Evolutionary conservation across 2,113 vertebrate genomes (phyloP), one percentile per base, ranked within the genome.

Genomic region (Aviceda subcristata): DNA sequence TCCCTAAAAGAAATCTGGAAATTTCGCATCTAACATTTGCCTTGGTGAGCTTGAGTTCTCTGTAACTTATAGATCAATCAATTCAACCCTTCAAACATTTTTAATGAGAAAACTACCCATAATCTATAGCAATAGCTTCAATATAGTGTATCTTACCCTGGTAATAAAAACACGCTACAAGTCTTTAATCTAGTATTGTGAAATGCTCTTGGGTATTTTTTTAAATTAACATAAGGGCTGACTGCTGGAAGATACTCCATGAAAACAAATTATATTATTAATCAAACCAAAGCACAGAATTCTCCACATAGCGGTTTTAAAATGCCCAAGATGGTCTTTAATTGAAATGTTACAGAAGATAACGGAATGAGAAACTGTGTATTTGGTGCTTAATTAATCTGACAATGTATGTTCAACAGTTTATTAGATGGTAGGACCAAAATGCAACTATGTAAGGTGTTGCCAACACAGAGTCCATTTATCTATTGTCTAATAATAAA

Each of bases 321-420:
- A 88, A 83, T 89, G 55, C 86, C 79, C 91, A 73, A 86, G 92
- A 91, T 66, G 38, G 50, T 74, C 41, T 91, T 94, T 86, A 96
- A 94, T 92, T 90, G 82, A 92, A 96, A 73, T 95, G 79, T 77
- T 94, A 80, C 68, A 84, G 83, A 95, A 94, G 91, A 94, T 84
- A 95, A 72, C 56, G 23, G 69, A 87, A 83, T n/a, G 55, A 86
- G 59, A 83, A 94, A 81, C 72, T 46, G 59, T 67, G n/a, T 90
- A 63, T 51, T 86, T 88, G n/a, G 50, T 88, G 59, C 88, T 95
- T 92, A 92, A 95, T 97, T 94, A 87, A 94, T 59, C 91, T 81
- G 69, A 53, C 57, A 88, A 8, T 57, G 17, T 77, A 92, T 83
- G 63, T 80, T 95, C 92, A 92, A 53, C 88, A 63, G 45, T 62